Evolutionary conservation across 2,113 vertebrate species (phyloP).

Genomic region (Aegithalos caudatus): DNA sequence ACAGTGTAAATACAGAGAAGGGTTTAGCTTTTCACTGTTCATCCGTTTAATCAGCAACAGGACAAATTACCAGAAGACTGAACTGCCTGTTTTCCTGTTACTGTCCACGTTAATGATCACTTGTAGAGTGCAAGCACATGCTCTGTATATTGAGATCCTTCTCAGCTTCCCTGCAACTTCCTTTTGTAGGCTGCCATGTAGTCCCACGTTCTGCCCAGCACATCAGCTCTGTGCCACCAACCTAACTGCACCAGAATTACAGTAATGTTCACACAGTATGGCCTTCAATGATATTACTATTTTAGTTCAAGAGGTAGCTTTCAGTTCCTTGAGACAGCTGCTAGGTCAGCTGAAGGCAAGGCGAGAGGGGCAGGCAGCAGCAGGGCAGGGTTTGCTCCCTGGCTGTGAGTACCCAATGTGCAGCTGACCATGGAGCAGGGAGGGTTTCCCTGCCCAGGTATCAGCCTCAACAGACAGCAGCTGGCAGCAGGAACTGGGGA

Average conservation of each 20-base stretch:
- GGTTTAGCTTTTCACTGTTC: neutral
- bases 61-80: neutral
- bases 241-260: neutral
- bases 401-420: accelerated
- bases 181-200: accelerated
- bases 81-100: neutral
- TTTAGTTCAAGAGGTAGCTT: neutral
- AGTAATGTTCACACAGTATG: accelerated
- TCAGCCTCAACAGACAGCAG: neutral
- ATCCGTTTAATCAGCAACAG: neutral
- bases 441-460: neutral
- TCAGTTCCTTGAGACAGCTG: neutral
- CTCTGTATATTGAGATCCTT: neutral
- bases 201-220: neutral
- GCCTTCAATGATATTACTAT: neutral
- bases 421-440: neutral
- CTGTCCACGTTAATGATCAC: neutral
- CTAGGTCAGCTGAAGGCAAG: too few relatives aligned
- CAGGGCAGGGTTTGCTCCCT: neutral
- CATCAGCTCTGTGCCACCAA: accelerated
- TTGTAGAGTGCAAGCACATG: too few relatives aligned
- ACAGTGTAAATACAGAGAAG: neutral
- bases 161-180: neutral
- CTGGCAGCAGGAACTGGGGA: neutral
- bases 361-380: neutral